Conservation (phyloP, 92 coral and sea anemone species). For the Heliopora coerulea region DNA sequence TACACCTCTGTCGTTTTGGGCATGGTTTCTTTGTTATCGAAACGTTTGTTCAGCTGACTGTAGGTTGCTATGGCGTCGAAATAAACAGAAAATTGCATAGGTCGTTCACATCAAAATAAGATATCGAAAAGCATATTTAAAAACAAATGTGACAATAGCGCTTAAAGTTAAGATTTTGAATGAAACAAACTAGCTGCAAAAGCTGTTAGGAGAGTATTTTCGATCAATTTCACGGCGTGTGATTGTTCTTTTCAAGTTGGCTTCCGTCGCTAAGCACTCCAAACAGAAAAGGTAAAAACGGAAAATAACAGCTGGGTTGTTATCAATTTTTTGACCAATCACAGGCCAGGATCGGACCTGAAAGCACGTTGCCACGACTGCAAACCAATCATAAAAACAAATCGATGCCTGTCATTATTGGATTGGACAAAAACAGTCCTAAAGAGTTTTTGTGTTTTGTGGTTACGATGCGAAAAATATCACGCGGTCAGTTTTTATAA, state of each 20-base stretch:
- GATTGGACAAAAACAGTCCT: slow-evolving; percentile 6
- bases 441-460: slow-evolving; percentile 6
- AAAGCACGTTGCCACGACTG: slow-evolving; percentile 15
- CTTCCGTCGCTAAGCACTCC: slow-evolving; percentile 15
- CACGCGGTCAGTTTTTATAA: neutral
- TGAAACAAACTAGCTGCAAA: neutral
- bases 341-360: neutral
- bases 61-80: slow-evolving; percentile 11
- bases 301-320: slow-evolving; percentile 23
- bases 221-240: slow-evolving; percentile 15
- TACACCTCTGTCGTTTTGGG: neutral
- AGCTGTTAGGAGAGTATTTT: neutral
- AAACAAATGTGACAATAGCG: neutral
- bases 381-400: slow-evolving; percentile 18
- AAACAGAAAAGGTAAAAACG: neutral
- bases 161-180: neutral
- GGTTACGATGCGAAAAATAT: neutral
- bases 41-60: slow-evolving; percentile 29
- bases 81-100: neutral
- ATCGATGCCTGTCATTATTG: neutral
- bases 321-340: slow-evolving; percentile 17
- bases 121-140: neutral
- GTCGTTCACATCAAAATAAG: neutral
- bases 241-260: neutral
- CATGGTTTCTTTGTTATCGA: slow-evolving; percentile 29